A percentile compares a stretch with the other conserved stretches of the same genome.
Conservation (phyloP, 2,113 vertebrate genomes). For the Ivindomyrus marchei region DNA sequence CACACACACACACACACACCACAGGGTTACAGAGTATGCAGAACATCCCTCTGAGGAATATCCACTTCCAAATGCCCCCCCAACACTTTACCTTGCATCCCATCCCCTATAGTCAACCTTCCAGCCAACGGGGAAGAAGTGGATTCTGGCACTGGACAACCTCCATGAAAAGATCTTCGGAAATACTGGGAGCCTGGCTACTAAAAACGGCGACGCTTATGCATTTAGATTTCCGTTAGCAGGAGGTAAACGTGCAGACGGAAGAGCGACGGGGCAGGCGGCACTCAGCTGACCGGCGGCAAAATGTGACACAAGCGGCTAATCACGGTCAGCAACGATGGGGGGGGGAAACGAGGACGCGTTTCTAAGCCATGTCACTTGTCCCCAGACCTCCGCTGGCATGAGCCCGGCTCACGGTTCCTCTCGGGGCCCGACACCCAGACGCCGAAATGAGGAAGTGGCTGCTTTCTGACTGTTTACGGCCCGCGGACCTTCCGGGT, state of each 20-base stretch:
- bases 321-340: background rate
- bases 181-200: background rate
- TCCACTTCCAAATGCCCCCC: background rate
- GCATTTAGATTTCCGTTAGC: background rate
- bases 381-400: background rate
- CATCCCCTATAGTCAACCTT: background rate
- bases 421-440: background rate
- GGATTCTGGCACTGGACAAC: background rate
- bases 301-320: background rate
- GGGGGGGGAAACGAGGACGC: background rate
- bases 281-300: background rate
- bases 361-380: background rate
- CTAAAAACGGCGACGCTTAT: background rate
- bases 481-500: background rate
- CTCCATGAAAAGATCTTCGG: background rate
- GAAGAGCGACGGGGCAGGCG: background rate
- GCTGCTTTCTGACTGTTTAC: background rate
- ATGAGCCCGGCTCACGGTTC: background rate
- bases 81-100: background rate
- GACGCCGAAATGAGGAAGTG: background rate
- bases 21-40: background rate
- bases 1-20: background rate
- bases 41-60: background rate
- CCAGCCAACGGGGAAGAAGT: background rate
- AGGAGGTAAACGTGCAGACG: background rate